Percentiles rank a stretch among this genome's conserved stretches.
These are phyloP conservation scores for Agrochola lota DNA, from an alignment of 2,888 invertebrate species.

Conservation along the genomic window DNA sequence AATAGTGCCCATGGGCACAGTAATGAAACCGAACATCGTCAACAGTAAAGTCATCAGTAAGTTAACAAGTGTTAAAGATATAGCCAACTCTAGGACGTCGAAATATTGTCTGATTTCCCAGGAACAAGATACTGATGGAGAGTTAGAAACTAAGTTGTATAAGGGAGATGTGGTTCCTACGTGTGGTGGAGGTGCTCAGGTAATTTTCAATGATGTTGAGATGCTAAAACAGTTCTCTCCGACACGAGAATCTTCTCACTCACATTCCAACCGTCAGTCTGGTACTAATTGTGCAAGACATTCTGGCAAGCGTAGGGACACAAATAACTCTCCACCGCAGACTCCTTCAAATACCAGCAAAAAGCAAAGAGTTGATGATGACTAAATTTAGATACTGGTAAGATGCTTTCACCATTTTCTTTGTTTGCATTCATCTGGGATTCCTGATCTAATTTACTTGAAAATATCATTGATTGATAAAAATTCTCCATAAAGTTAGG, in stretches of 20 bases:
- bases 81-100: slow-evolving; percentile 92
- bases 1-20: slow-evolving; percentile 96
- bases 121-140: slow-evolving; percentile 97
- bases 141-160: slow-evolving; percentile 97
- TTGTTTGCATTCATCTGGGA: slow-evolving; percentile 14
- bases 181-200: slow-evolving; percentile 98
- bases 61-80: slow-evolving; percentile 94
- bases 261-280: slow-evolving; percentile 75
- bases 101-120: slow-evolving; percentile 98
- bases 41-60: slow-evolving; percentile 96
- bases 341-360: slow-evolving; percentile 87
- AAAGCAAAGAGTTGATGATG: slow-evolving; percentile 85
- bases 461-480: slow-evolving; percentile 13
- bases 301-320: slow-evolving; percentile 85
- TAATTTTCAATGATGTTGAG: slow-evolving; percentile 98
- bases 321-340: slow-evolving; percentile 83
- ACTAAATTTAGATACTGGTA: slow-evolving; percentile 65
- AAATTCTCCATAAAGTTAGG: not conserved
- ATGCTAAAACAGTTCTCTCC: slow-evolving; percentile 96
- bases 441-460: slow-evolving; percentile 20
- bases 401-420: slow-evolving; percentile 29
- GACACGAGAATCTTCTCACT: slow-evolving; percentile 79
- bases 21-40: slow-evolving; percentile 96
- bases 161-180: slow-evolving; percentile 99
- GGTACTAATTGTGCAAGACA: slow-evolving; percentile 83